Evolutionary conservation across 1,140 invertebrate species (phyloP).

Genomic region (Lineus longissimus): DNA sequence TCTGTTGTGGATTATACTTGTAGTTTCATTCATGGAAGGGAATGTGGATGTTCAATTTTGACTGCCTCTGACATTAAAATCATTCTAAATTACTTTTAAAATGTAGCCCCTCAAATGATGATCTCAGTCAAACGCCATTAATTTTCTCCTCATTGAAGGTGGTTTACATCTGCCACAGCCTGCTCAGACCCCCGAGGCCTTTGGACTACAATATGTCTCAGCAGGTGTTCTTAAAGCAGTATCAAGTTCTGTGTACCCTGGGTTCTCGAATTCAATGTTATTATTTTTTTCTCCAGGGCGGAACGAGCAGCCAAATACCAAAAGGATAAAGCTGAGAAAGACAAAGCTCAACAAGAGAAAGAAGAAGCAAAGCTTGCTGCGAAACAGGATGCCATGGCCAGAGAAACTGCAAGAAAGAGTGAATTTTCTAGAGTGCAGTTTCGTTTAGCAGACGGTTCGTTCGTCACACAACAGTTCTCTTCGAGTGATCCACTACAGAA

Average conservation of each 20-base stretch:
- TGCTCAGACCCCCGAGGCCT: too few relatives aligned
- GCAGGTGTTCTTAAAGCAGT: too few relatives aligned
- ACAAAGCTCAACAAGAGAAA: conserved; percentile 32
- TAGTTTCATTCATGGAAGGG: conserved; percentile 2
- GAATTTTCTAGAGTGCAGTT: conserved; percentile 72
- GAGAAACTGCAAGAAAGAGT: conserved; percentile 42
- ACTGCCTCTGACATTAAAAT: too few relatives aligned
- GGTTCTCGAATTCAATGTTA: background rate
- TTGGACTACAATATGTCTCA: too few relatives aligned
- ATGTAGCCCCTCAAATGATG: too few relatives aligned
- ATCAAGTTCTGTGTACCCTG: too few relatives aligned
- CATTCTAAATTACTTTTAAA: too few relatives aligned
- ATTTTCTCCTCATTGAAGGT: too few relatives aligned
- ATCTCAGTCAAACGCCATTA: too few relatives aligned
- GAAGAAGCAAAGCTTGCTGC: conserved; percentile 33
- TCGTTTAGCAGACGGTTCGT: conserved; percentile 72
- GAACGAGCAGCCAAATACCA: conserved; percentile 48
- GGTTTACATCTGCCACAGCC: too few relatives aligned
- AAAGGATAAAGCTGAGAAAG: conserved; percentile 41
- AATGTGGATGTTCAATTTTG: too few relatives aligned
- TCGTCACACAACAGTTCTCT: conserved; percentile 64
- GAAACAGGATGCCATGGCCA: conserved; percentile 33
- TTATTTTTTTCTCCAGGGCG: conserved; percentile 33
- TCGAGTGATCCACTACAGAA: conserved; percentile 58
- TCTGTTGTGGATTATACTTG: background rate